These are phyloP conservation scores for Rissa tridactyla DNA, from an alignment of 2,113 vertebrate genomes.

Conservation along the genomic window DNA sequence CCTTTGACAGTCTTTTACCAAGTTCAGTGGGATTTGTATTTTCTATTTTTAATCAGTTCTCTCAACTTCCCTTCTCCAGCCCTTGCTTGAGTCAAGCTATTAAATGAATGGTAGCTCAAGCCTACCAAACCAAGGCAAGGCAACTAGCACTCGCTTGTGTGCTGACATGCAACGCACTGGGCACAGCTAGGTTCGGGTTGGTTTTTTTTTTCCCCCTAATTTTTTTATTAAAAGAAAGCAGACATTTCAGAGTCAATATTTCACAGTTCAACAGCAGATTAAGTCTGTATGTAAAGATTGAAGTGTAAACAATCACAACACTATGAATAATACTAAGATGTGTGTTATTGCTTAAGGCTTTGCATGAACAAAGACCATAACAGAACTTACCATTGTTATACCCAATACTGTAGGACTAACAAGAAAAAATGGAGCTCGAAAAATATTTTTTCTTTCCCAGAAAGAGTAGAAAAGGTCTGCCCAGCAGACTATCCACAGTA, in stretches of 20 bases:
- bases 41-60: not conserved
- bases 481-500: conserved; percentile 97
- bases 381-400: conserved; percentile 89
- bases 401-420: conserved; percentile 91
- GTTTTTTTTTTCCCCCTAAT: not conserved
- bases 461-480: conserved; percentile 97
- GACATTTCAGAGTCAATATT: not conserved
- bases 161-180: not conserved
- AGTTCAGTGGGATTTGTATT: not conserved
- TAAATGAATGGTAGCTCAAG: not conserved
- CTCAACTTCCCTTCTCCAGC: not conserved
- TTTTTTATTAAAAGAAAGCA: not conserved
- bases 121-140: not conserved
- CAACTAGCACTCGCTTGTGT: not conserved
- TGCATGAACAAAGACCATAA: not conserved
- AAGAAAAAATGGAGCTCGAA: conserved; percentile 78
- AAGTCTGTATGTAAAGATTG: not conserved
- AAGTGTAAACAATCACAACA: not conserved
- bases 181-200: not conserved
- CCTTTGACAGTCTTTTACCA: not conserved
- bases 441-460: conserved; percentile 86
- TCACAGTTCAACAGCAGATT: not conserved
- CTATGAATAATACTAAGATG: not conserved
- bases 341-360: not conserved
- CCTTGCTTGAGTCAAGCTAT: not conserved